These are phyloP conservation scores for Anoncus sp. DNA, from an alignment of 2,888 invertebrate species.

Conservation along the genomic window DNA sequence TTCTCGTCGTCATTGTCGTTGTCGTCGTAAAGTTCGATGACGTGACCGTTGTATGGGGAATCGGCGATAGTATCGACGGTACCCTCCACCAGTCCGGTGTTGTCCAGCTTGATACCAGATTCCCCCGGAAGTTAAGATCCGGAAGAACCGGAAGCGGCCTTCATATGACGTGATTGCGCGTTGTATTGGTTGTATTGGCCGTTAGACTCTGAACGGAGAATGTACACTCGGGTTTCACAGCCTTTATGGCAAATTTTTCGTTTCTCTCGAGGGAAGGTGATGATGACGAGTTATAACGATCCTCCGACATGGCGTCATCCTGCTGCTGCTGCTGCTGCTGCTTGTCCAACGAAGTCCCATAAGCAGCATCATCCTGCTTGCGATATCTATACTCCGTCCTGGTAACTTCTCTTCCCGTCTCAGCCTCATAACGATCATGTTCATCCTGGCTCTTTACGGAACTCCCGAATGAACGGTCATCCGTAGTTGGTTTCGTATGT, in stretches of 20 bases:
- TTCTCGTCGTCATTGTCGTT: slow-evolving; percentile 54
- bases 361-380: slow-evolving; percentile 60
- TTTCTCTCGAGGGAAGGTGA: slow-evolving; percentile 71
- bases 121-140: slow-evolving; percentile 85
- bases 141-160: slow-evolving; percentile 93
- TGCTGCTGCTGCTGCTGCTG: too few species aligned
- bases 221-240: slow-evolving; percentile 72
- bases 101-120: slow-evolving; percentile 83
- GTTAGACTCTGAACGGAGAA: slow-evolving; percentile 81
- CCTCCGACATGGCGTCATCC: slow-evolving; percentile 75
- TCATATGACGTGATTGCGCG: slow-evolving; percentile 90
- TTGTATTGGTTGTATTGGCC: slow-evolving; percentile 78
- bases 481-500: slow-evolving; percentile 64
- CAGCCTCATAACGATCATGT: slow-evolving; percentile 72
- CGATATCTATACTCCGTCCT: slow-evolving; percentile 69
- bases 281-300: slow-evolving; percentile 74
- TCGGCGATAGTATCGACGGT: slow-evolving; percentile 79
- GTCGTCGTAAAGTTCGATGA: slow-evolving; percentile 67
- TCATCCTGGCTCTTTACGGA: slow-evolving; percentile 77
- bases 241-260: slow-evolving; percentile 54
- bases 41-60: slow-evolving; percentile 76
- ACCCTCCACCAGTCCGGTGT: slow-evolving; percentile 83
- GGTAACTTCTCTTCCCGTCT: slow-evolving; percentile 68
- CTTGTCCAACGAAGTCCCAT: slow-evolving; percentile 61
- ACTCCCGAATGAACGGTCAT: slow-evolving; percentile 73